phyloP scores from a whole-genome alignment of 2,888 invertebrate species.

The Acleris sparsana region DNA sequence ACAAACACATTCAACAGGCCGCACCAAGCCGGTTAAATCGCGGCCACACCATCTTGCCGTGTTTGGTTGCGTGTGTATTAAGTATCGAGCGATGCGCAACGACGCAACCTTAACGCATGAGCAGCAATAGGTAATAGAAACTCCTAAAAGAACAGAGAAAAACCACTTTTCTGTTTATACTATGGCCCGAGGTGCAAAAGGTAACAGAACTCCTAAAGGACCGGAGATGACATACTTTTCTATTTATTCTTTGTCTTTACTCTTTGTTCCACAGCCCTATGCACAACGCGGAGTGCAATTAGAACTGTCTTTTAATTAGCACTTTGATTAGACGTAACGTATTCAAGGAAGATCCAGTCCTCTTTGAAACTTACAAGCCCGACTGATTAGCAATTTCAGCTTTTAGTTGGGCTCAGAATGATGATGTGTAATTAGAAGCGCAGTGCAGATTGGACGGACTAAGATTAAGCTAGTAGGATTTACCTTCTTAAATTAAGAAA shows the following conservation, averaged over 20 bases:
- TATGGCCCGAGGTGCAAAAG: too few relatives aligned
- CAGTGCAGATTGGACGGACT: neutral
- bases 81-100: too few relatives aligned
- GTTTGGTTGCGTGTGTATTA: too few relatives aligned
- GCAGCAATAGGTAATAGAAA: too few relatives aligned
- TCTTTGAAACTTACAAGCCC: constrained; percentile 20
- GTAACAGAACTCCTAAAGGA: too few relatives aligned
- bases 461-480: neutral
- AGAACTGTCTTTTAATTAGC: constrained; percentile 44
- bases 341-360: constrained; percentile 33
- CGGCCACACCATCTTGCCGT: too few relatives aligned
- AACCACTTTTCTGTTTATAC: neutral
- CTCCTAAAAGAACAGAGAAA: too few relatives aligned
- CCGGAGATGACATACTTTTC: too few relatives aligned
- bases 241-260: too few relatives aligned
- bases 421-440: constrained; percentile 13
- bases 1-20: too few relatives aligned
- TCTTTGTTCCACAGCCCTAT: constrained; percentile 13
- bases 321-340: constrained; percentile 40
- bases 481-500: neutral
- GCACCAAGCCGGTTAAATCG: too few relatives aligned
- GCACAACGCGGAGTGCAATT: constrained; percentile 36
- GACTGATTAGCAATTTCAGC: constrained; percentile 32
- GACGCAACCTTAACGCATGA: too few relatives aligned
- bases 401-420: constrained; percentile 13